Percentiles rank a stretch among this genome's conserved stretches.
phyloP scores from a whole-genome alignment of 53 echinoderm and acorn worm genomes.

The Crossaster papposus region DNA sequence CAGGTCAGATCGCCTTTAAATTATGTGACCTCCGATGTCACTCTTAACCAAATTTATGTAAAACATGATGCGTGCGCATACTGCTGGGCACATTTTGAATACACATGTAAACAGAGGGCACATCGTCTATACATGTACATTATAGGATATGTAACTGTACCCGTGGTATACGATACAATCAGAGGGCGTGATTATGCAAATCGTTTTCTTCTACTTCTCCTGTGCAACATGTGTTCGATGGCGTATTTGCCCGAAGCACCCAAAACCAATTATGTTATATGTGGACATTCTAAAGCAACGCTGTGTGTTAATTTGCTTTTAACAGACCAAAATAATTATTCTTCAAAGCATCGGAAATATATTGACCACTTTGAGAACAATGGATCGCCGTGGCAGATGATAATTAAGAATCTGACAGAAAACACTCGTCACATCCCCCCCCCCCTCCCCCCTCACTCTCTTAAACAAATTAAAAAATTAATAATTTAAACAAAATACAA shows the following conservation, averaged over 20 bases:
- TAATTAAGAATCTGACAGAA: background rate
- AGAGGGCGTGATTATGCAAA: background rate
- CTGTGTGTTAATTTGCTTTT: background rate
- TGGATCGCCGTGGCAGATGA: background rate
- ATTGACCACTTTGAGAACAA: background rate
- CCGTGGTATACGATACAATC: too few relatives aligned
- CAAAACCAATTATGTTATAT: constrained; percentile 42
- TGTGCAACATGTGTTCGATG: constrained; percentile 28
- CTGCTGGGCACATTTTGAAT: too few relatives aligned
- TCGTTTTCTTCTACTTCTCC: background rate
- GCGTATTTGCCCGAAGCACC: constrained; percentile 17
- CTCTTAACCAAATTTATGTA: too few relatives aligned
- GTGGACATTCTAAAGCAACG: background rate
- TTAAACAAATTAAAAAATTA: too few relatives aligned
- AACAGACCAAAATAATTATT: background rate
- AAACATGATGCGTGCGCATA: too few relatives aligned
- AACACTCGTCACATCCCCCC: background rate
- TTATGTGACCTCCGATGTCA: too few relatives aligned
- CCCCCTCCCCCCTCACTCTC: too few relatives aligned
- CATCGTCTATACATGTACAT: background rate
- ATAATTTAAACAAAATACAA: too few relatives aligned
- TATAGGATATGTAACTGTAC: background rate
- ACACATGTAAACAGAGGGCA: too few relatives aligned
- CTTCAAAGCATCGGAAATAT: background rate
- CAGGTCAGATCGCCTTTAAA: too few relatives aligned